Evolutionary conservation across 2,113 vertebrate species (phyloP), one percentile per base, ranked within the genome.

Genomic region (Macaca nemestrina): DNA sequence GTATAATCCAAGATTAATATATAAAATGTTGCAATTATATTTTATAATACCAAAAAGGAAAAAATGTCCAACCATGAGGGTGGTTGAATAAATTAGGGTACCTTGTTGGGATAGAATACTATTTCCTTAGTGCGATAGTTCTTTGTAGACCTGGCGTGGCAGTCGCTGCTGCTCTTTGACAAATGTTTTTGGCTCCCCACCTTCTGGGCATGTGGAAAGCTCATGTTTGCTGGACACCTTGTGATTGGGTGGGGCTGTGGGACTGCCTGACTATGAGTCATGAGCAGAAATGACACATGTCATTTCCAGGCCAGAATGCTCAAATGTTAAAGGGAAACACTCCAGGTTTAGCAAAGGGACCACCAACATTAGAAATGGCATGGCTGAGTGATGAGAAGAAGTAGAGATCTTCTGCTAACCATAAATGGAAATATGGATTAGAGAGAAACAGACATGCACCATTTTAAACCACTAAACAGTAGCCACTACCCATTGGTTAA

Each of bases 261-360:
- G 73, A 45, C 67, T 68, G 80, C 61, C 73, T 75, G 67, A 61
- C n/a, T 17, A 22, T 79, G 80, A 92, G 55, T 90, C 93, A 48
- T 61, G 25, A 79, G 32, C 61, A 81, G 40, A 64, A 79, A 38
- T 16, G 79, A 87, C 35, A 64, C 0, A 2, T 82, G 67, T 88
- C 87, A 75, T 86, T 90, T 93, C 40, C 52, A 95, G 75, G 55
- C 76, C 25, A 20, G 80, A 95, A 72, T 50, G 87, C 75, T 79
- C 32, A 80, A 57, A 16, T 83, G 38, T 70, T 79, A 76, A 78
- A 61, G n/a, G 67, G 64, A 91, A 93, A 82, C 40, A 35, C 40
- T 88, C 25, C 40, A 38, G 32, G 32, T 68, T 93, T 48, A 84
- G 61, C 48, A 85, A 83, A 48, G 55, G 75, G 48, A 73, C 25